Evolutionary conservation across 1,140 invertebrate species (phyloP), one percentile per base, ranked within the genome.

Genomic region (Drosophila ambigua): DNA sequence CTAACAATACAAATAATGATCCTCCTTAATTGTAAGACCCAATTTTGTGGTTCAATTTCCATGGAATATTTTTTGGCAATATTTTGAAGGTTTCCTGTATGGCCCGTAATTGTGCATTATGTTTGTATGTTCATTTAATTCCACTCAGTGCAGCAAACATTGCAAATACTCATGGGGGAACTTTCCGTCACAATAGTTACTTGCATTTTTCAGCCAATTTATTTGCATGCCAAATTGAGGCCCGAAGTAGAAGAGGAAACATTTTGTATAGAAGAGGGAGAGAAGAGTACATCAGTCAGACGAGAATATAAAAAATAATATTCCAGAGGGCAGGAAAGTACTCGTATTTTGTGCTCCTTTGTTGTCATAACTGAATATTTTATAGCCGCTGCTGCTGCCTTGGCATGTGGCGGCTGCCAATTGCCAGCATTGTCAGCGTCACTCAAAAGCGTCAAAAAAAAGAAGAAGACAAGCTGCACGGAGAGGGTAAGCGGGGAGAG

Each of bases 351-450:
- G 51, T 60, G 48, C 26, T 20, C 44, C 45, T 72, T 64, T 74
- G 54, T 55, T 64, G 49, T 41, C 66, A 73, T 73, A 72, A 74
- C 73, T 80, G 83, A 87, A 88, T 87, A 79, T 88, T 87, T 82
- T 76, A 82, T 82, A 50, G 59, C 43, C 78, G 75, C 65, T 74
- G 51, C 65, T 74, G 51, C 52, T 66, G 43, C 52, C 75, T 66
- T 71, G 69, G 67, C 59, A 43, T 66, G 62, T 72, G 69, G 74
- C 65, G 66, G 62, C 74, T 84, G 82, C 59, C 81, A 85, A 85
- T 85, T 85, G 81, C 65, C 72, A 45, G 78, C 79, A 87, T 85
- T 85, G 81, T 85, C 68, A 74, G 58, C 65, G 77, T 82, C 82
- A 81, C 68, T 85, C 81, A 77, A 74, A 78, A 57, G 72, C 80